These are phyloP conservation scores for Drosophila leonis DNA, from an alignment of 2,888 invertebrate genomes.

Conservation along the genomic window DNA sequence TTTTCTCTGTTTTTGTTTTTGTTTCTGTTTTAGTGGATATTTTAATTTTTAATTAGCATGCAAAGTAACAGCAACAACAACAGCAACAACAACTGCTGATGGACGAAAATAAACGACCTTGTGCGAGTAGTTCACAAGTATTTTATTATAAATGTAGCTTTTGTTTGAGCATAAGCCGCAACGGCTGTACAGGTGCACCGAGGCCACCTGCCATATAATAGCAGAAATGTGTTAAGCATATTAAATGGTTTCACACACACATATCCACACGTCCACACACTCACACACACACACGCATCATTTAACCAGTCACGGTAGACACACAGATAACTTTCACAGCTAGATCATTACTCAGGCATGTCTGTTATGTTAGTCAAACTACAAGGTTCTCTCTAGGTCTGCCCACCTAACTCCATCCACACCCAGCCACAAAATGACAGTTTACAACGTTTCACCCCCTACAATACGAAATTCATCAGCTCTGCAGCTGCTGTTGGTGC, in stretches of 20 bases:
- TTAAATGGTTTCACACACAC: constrained; percentile 64
- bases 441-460: constrained; percentile 39
- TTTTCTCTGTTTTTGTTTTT: constrained; percentile 6
- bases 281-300: constrained; percentile 68
- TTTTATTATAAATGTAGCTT: constrained; percentile 47
- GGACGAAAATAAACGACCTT: constrained; percentile 74
- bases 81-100: constrained; percentile 26
- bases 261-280: constrained; percentile 40
- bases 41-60: constrained; percentile 79
- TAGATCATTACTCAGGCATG: constrained; percentile 54
- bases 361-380: constrained; percentile 35
- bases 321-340: constrained; percentile 38
- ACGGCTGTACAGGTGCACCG: constrained; percentile 63
- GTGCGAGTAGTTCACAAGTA: constrained; percentile 60
- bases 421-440: constrained; percentile 51
- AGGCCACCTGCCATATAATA: constrained; percentile 41
- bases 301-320: constrained; percentile 60
- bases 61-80: constrained; percentile 50
- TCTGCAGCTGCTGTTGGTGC: background rate
- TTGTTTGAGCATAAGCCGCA: constrained; percentile 23
- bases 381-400: constrained; percentile 1
- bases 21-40: constrained; percentile 67
- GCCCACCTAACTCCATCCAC: background rate
- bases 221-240: constrained; percentile 65
- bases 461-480: constrained; percentile 52